phyloP scores from a whole-genome alignment of 2,888 invertebrate species.

The Platynereis dumerilii region DNA sequence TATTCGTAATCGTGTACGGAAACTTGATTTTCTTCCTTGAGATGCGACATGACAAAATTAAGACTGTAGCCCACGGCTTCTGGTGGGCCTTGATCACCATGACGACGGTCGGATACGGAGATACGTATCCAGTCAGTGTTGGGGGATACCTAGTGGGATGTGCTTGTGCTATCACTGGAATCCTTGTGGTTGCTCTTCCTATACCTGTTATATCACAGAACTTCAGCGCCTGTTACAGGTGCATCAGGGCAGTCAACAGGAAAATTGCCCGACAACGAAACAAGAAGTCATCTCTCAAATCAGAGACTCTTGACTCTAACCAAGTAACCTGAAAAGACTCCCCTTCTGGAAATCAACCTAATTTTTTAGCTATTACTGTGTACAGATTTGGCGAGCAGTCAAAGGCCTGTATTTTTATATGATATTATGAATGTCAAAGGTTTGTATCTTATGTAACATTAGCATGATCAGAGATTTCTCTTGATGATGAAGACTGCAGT shows the following conservation, averaged over 20 bases:
- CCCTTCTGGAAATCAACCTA: too few species aligned
- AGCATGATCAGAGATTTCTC: too few species aligned
- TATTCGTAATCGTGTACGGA: not conserved
- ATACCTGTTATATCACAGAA: not conserved
- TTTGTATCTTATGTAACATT: too few species aligned
- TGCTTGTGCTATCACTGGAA: conserved; percentile 1
- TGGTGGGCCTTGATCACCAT: conserved; percentile 9
- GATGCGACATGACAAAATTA: not conserved
- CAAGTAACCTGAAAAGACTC: too few species aligned
- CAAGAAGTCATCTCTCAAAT: not conserved
- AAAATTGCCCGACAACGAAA: not conserved
- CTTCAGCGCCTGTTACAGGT: not conserved
- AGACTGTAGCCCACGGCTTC: not conserved
- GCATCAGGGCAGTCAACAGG: not conserved
- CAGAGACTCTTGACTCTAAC: too few species aligned
- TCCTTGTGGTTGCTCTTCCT: not conserved
- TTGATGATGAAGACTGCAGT: too few species aligned
- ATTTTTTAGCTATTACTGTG: too few species aligned
- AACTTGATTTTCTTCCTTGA: not conserved
- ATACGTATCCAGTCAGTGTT: not conserved
- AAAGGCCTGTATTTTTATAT: too few species aligned
- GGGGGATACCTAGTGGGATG: conserved; percentile 1
- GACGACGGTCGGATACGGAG: conserved; percentile 3
- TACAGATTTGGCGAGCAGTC: too few species aligned
- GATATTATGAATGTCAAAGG: too few species aligned